These are phyloP conservation scores for Aphidoletes aphidimyza DNA, from an alignment of 2,888 invertebrate genomes.

Conservation along the genomic window DNA sequence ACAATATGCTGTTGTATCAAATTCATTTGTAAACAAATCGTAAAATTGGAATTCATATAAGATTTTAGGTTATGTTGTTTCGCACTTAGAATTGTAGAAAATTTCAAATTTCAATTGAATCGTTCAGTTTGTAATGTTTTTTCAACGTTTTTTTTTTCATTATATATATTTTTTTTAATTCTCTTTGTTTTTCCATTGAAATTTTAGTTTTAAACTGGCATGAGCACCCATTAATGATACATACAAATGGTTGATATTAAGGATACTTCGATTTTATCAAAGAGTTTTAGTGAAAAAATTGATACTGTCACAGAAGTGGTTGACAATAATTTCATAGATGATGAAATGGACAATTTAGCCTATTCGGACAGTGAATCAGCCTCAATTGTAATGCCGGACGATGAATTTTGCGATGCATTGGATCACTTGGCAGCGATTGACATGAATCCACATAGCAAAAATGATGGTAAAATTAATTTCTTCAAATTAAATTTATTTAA, in stretches of 20 bases:
- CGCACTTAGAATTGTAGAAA: too few relatives aligned
- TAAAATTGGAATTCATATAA: too few relatives aligned
- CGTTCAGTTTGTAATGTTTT: neutral
- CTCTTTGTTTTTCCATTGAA: too few relatives aligned
- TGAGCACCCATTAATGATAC: too few relatives aligned
- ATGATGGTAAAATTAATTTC: neutral
- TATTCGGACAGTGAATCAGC: conserved; percentile 29
- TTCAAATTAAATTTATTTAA: neutral
- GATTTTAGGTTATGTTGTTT: too few relatives aligned
- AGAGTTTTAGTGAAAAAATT: conserved; percentile 12
- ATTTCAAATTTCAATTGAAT: too few relatives aligned
- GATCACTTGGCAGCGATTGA: neutral
- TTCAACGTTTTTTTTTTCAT: neutral
- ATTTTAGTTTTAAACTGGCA: too few relatives aligned
- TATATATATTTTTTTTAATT: neutral
- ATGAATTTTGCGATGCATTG: conserved; percentile 21
- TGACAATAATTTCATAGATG: neutral
- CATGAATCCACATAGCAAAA: neutral
- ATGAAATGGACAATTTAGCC: conserved; percentile 41
- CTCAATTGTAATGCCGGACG: neutral
- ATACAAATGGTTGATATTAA: conserved; percentile 52
- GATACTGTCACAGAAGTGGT: neutral
- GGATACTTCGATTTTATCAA: neutral
- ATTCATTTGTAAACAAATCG: too few relatives aligned
- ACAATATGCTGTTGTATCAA: too few relatives aligned